Conservation (phyloP, 2,797 vertebrate genomes). For the Caiman crocodilus region DNA sequence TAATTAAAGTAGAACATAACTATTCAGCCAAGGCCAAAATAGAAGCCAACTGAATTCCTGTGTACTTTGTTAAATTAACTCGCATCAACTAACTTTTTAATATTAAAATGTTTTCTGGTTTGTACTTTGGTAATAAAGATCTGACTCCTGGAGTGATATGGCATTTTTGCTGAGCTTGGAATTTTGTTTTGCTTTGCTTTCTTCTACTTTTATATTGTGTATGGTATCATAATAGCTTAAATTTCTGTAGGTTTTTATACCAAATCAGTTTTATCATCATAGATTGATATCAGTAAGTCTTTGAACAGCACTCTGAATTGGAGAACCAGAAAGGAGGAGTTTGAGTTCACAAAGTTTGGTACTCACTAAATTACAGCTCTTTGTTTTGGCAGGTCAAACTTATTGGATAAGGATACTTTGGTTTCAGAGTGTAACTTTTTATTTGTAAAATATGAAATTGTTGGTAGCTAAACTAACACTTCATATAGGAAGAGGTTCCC, state of each 20-base stretch:
- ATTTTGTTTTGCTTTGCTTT: not conserved
- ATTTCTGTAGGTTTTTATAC: not conserved
- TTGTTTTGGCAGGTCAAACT: not conserved
- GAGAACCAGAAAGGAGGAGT: not conserved
- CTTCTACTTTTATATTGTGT: no score
- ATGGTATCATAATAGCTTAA: not conserved
- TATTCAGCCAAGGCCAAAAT: conserved; percentile 59
- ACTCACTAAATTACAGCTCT: not conserved
- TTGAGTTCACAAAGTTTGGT: not conserved
- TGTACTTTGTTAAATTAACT: conserved; percentile 74
- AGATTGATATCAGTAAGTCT: not conserved
- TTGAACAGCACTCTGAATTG: not conserved
- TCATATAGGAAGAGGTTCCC: not conserved
- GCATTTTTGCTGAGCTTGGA: not conserved
- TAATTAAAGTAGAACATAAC: conserved; percentile 70
- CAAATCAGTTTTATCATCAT: not conserved
- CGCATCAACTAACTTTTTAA: conserved; percentile 68
- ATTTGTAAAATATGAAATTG: not conserved
- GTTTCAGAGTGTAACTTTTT: no score
- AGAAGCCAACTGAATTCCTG: conserved; percentile 76
- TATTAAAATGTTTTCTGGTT: conserved; percentile 67
- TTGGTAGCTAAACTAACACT: not conserved
- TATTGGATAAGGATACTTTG: not conserved
- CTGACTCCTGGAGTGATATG: not conserved
- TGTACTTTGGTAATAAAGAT: conserved; percentile 13